These are phyloP conservation scores for Aegithalos caudatus DNA, from an alignment of 2,113 vertebrate species.

Conservation along the genomic window DNA sequence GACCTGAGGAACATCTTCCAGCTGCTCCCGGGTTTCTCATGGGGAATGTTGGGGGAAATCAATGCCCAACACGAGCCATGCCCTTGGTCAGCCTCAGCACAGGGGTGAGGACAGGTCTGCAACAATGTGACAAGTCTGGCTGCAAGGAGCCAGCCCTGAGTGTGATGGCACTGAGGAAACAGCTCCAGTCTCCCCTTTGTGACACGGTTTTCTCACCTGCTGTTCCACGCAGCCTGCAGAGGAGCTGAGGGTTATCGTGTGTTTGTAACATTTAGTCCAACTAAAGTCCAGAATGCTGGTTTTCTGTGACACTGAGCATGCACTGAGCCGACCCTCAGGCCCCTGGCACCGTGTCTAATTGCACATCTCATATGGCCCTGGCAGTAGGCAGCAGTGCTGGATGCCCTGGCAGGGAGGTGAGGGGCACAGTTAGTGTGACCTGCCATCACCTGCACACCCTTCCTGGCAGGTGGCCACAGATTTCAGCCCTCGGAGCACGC, in stretches of 20 bases:
- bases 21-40: background rate
- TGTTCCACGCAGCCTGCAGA: background rate
- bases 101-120: background rate
- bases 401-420: background rate
- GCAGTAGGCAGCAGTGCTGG: background rate
- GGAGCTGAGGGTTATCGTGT: background rate
- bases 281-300: background rate
- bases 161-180: background rate
- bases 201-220: background rate
- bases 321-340: background rate
- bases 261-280: background rate
- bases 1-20: background rate
- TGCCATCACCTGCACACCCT: background rate
- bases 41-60: rapidly evolving
- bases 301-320: background rate
- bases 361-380: background rate
- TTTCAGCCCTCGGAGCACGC: background rate
- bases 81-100: background rate
- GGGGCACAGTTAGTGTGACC: background rate
- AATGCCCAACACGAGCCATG: rapidly evolving
- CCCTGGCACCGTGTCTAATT: background rate
- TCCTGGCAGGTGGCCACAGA: background rate
- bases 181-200: background rate
- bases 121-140: background rate
- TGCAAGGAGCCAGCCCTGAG: background rate